phyloP scores from a whole-genome alignment of 2,797 vertebrate species.

The Thamnophis elegans region DNA sequence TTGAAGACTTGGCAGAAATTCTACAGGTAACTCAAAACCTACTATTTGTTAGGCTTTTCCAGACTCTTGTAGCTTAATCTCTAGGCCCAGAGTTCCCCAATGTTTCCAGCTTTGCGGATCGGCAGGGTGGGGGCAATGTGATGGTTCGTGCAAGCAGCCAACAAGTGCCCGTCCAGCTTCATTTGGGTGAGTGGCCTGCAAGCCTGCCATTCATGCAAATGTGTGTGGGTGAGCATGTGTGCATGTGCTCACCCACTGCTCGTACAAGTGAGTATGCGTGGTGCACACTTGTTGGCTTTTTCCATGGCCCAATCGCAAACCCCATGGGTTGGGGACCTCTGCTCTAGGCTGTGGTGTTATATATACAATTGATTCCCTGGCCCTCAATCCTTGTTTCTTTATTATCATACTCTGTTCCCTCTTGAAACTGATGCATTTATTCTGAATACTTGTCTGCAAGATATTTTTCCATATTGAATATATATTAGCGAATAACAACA shows the following conservation, averaged over 20 bases:
- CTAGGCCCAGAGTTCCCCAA: neutral
- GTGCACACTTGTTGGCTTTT: neutral
- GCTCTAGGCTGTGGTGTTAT: neutral
- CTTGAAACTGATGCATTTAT: neutral
- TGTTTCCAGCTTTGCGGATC: neutral
- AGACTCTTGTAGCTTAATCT: neutral
- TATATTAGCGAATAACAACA: neutral
- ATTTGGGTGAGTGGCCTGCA: neutral
- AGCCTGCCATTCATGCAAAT: neutral
- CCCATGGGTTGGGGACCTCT: neutral
- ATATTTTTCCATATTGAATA: neutral
- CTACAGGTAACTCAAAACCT: constrained; percentile 76
- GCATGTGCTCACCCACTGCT: neutral
- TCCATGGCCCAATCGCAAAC: neutral
- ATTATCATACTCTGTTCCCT: neutral
- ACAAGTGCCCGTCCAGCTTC: neutral
- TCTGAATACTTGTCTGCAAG: neutral
- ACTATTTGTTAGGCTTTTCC: neutral
- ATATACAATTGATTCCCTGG: too few relatives aligned
- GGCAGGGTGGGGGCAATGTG: neutral
- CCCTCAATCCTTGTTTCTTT: neutral
- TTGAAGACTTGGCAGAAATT: constrained; percentile 83
- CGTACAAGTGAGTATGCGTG: accelerated
- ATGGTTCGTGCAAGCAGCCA: neutral
- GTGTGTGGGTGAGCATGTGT: too few relatives aligned